Percentiles rank a stretch among this genome's conserved stretches.
Conservation (phyloP, 2,797 vertebrate species). For the Orestias chungarensis region DNA sequence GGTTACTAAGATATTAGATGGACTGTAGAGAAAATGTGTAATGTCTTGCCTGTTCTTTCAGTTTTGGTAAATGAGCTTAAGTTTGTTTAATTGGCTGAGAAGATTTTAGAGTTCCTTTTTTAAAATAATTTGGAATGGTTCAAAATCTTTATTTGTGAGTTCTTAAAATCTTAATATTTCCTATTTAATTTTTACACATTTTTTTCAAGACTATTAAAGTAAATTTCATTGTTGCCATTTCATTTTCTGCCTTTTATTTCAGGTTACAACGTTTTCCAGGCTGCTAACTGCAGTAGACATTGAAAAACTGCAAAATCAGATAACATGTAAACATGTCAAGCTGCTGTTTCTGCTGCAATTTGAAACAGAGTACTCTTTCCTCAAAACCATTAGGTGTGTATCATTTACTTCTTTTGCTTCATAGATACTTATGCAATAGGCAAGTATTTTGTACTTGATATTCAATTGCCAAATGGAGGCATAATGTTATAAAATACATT, state of each 20-base stretch:
- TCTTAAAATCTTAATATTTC: not conserved
- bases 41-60: not conserved
- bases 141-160: not conserved
- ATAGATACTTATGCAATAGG: not conserved
- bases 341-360: slow-evolving; percentile 88
- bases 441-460: too few species aligned
- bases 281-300: slow-evolving; percentile 83
- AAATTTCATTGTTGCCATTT: not conserved
- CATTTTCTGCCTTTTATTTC: slow-evolving; percentile 13
- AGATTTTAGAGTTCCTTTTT: not conserved
- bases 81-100: not conserved
- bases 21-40: not conserved
- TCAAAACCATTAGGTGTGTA: slow-evolving; percentile 85
- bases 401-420: not conserved
- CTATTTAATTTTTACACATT: not conserved
- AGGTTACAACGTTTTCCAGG: slow-evolving; percentile 92
- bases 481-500: not conserved
- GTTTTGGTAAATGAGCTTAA: not conserved
- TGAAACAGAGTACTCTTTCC: slow-evolving; percentile 88
- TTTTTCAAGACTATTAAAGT: rapidly evolving
- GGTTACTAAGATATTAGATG: not conserved
- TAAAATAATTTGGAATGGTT: not conserved
- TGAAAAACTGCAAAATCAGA: slow-evolving; percentile 62
- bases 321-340: slow-evolving; percentile 46
- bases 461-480: too few species aligned